A percentile compares a stretch with the other conserved stretches of the same genome.
Conservation (phyloP, 2,797 vertebrate genomes). For the Chaunax sp. region DNA sequence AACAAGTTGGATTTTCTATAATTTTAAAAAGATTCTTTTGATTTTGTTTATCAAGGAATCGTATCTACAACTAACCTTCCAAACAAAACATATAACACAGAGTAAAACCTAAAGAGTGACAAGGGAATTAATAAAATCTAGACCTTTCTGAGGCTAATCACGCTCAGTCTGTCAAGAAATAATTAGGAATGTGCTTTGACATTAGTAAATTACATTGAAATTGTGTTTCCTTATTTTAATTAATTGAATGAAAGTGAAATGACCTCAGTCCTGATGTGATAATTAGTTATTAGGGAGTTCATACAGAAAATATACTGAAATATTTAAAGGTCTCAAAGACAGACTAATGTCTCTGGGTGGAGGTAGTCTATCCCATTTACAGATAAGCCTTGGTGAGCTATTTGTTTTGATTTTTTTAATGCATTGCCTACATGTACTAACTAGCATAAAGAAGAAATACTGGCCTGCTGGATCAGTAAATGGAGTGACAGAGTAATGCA, state of each 20-base stretch:
- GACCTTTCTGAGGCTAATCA: constrained; percentile 26
- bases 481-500: constrained; percentile 16
- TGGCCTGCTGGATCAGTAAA: constrained; percentile 38
- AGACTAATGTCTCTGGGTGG: constrained; percentile 27
- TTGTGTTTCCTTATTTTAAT: constrained; percentile 54
- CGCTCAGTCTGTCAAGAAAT: constrained; percentile 30
- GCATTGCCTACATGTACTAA: constrained; percentile 33
- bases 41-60: too few species aligned
- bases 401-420: constrained; percentile 14
- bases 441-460: constrained; percentile 45
- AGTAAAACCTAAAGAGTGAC: too few species aligned
- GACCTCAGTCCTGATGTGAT: constrained; percentile 48
- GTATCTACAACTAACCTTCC: too few species aligned
- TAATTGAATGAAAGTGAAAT: constrained; percentile 53
- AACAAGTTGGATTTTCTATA: too few species aligned
- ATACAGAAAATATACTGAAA: constrained; percentile 47
- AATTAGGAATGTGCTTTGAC: constrained; percentile 43
- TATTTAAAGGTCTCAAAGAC: constrained; percentile 26
- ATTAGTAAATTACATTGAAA: constrained; percentile 47
- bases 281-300: constrained; percentile 49
- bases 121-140: background rate
- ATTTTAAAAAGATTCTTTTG: too few species aligned
- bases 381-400: too few species aligned
- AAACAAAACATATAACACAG: too few species aligned
- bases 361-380: constrained; percentile 18